Percentiles rank a stretch among this genome's conserved stretches.
These are phyloP conservation scores for Dorcus parallelipipedus DNA, from an alignment of 2,888 invertebrate genomes.

Conservation along the genomic window DNA sequence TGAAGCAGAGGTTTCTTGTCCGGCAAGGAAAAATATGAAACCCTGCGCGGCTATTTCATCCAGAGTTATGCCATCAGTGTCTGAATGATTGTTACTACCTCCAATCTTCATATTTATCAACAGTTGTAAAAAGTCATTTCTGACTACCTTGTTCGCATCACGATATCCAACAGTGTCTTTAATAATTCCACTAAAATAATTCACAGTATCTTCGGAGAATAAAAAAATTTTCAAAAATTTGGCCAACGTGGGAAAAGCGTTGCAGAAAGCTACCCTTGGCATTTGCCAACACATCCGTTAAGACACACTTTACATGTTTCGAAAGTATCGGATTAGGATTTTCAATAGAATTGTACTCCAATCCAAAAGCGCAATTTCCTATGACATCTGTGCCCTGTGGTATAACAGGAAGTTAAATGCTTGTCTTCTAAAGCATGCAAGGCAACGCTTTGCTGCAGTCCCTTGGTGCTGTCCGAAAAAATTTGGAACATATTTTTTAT, in stretches of 20 bases:
- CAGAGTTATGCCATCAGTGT: constrained; percentile 13
- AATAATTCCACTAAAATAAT: not conserved
- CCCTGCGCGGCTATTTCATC: constrained; percentile 37
- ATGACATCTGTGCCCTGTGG: no score
- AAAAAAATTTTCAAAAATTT: not conserved
- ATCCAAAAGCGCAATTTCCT: no score
- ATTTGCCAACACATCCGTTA: not conserved
- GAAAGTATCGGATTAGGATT: no score
- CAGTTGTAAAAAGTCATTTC: constrained; percentile 10
- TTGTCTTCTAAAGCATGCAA: no score
- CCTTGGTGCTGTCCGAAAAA: no score
- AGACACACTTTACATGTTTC: no score
- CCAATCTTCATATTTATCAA: not conserved
- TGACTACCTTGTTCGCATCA: not conserved
- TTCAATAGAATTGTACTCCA: no score
- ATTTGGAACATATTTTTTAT: no score
- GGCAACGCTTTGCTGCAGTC: no score
- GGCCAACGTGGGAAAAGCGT: not conserved
- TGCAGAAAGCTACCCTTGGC: no score
- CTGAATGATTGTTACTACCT: not conserved
- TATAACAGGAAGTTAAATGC: no score
- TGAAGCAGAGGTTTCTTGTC: constrained; percentile 44
- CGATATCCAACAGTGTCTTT: not conserved
- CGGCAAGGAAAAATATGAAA: constrained; percentile 37
- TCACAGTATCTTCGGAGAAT: not conserved